These are phyloP conservation scores for Limulus polyphemus DNA, from an alignment of 2,888 invertebrate species.

Conservation along the genomic window DNA sequence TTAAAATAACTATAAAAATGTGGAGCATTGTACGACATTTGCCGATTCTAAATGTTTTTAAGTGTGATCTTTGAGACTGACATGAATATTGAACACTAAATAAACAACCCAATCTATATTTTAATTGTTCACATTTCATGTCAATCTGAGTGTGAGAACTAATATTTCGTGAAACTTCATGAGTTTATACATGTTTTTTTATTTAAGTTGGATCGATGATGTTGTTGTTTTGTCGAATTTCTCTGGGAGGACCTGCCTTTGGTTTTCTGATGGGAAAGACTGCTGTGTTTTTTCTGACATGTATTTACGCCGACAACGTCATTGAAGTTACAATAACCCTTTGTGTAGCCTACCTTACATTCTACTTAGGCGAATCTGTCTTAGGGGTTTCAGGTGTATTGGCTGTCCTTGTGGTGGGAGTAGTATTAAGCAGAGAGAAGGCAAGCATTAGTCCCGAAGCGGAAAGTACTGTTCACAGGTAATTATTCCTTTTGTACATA, in stretches of 20 bases:
- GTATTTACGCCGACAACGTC: conserved; percentile 38
- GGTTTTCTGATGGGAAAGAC: conserved; percentile 37
- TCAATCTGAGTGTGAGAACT: too few species aligned
- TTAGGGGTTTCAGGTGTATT: conserved; percentile 38
- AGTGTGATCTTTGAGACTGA: too few species aligned
- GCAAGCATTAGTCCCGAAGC: conserved; percentile 40
- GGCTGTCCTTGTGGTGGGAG: conserved; percentile 39
- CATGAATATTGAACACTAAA: too few species aligned
- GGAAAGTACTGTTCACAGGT: conserved; percentile 37
- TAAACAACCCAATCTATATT: too few species aligned
- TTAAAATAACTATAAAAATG: too few species aligned
- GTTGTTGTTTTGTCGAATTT: conserved; percentile 30
- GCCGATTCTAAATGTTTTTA: too few species aligned
- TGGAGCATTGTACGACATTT: too few species aligned
- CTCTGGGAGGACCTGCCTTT: conserved; percentile 36
- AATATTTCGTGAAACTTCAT: neutral
- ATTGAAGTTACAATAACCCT: conserved; percentile 40
- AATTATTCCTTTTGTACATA: conserved; percentile 8
- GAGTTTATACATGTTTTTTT: neutral
- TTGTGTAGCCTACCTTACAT: conserved; percentile 39
- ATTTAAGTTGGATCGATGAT: conserved; percentile 16
- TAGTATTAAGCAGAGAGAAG: conserved; percentile 36
- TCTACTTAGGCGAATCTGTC: conserved; percentile 32
- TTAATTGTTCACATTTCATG: too few species aligned
- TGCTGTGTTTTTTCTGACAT: conserved; percentile 34